These are phyloP conservation scores for Meloidogyne exigua DNA, from an alignment of 1,140 invertebrate genomes.

Conservation along the genomic window DNA sequence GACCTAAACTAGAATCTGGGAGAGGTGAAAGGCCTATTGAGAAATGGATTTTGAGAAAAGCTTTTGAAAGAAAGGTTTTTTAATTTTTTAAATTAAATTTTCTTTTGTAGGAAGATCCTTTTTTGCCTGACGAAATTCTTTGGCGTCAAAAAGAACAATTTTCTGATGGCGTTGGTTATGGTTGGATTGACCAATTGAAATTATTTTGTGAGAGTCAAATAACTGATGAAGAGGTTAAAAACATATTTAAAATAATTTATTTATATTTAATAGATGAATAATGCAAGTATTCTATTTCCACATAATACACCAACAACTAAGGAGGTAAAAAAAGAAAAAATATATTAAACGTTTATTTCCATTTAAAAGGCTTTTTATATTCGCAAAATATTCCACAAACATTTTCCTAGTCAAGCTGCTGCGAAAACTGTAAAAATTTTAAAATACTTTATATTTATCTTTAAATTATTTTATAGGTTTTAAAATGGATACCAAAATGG, in stretches of 20 bases:
- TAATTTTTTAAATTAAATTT: constrained; percentile 22
- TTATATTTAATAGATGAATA: constrained; percentile 42
- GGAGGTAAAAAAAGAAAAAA: constrained; percentile 13
- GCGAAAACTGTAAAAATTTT: constrained; percentile 52
- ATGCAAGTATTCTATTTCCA: constrained; percentile 52
- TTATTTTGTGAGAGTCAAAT: constrained; percentile 47
- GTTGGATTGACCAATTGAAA: constrained; percentile 61
- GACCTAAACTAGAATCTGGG: constrained; percentile 42
- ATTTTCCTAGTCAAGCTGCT: constrained; percentile 55
- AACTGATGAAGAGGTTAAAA: constrained; percentile 56
- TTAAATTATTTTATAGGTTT: not conserved
- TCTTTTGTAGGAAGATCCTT: constrained; percentile 55
- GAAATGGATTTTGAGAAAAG: constrained; percentile 58
- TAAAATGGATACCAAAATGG: constrained; percentile 63
- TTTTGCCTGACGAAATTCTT: constrained; percentile 58
- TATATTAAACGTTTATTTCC: not conserved
- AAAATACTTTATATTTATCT: not conserved
- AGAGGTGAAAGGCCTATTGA: constrained; percentile 44
- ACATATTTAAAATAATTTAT: not conserved
- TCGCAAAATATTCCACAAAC: constrained; percentile 54
- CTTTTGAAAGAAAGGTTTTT: constrained; percentile 54
- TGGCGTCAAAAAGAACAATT: constrained; percentile 64
- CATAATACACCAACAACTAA: constrained; percentile 59
- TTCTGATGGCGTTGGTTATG: constrained; percentile 63
- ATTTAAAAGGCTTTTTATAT: constrained; percentile 56